Percentiles rank a stretch among this genome's conserved stretches.
Evolutionary conservation across 2,113 vertebrate species (phyloP).

Genomic region (Siphamia tubifer): DNA sequence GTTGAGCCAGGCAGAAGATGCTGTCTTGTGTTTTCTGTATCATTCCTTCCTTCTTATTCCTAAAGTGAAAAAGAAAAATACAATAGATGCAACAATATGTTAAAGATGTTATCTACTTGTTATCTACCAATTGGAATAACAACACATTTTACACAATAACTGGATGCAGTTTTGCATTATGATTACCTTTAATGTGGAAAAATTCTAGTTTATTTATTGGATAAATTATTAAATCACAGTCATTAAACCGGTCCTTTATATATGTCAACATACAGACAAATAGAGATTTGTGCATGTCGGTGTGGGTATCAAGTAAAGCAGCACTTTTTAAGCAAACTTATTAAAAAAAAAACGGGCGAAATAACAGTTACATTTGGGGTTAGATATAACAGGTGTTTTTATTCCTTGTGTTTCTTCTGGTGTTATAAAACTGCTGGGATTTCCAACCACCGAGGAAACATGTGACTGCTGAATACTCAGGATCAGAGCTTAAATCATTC

Average conservation of each 20-base stretch:
- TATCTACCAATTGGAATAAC: too few relatives aligned
- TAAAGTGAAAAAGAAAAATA: not conserved
- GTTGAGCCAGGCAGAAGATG: not conserved
- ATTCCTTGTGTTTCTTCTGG: not conserved
- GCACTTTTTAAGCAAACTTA: not conserved
- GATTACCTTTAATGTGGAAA: too few relatives aligned
- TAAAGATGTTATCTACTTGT: too few relatives aligned
- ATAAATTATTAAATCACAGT: too few relatives aligned
- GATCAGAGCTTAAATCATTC: not conserved
- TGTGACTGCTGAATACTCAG: not conserved
- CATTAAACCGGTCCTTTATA: too few relatives aligned
- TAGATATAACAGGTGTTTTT: not conserved
- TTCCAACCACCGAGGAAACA: not conserved
- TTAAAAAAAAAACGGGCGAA: not conserved
- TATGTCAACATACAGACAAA: fast-evolving
- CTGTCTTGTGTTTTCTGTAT: not conserved
- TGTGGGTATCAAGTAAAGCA: not conserved
- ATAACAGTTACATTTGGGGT: not conserved
- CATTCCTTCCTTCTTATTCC: not conserved
- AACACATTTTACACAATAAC: too few relatives aligned
- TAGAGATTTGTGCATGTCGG: not conserved
- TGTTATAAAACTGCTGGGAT: not conserved
- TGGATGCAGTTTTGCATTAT: too few relatives aligned
- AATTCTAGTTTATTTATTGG: too few relatives aligned
- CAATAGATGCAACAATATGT: too few relatives aligned